Evolutionary conservation across 2,797 vertebrate genomes (phyloP), one percentile per base, ranked within the genome.

Genomic region (Pseudomugil gertrudae): DNA sequence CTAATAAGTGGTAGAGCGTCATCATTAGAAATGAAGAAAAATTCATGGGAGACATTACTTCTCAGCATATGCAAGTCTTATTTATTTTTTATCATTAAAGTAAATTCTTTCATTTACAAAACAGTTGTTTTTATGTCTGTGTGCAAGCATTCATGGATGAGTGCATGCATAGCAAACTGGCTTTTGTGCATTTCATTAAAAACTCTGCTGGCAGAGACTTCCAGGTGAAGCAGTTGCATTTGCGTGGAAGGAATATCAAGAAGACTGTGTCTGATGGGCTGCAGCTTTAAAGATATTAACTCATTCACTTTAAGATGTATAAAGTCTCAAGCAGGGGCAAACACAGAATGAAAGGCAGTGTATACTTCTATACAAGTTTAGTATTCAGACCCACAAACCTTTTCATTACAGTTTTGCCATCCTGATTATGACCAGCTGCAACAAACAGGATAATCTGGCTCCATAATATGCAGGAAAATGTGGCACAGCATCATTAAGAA

Each of bases 181-280:
- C 56, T 87, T 91, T 87, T 77, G 80, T 87, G 77, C 60, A 78
- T 72, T 84, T 87, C 84, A 90, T 90, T 93, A 84, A 69, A 90
- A 86, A 92, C 92, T 94, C 89, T 90, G 90, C 92, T 90, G 92
- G 92, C 90, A 89, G 77, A 79, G 88, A 83, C 86, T 83, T 76
- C 75, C 63, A 68, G 76, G 66, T 79, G 85, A 75, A 82, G 83
- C 78, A 83, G 81, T 77, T 50, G 43, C 56, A 60, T 74, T 67
- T 5, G 59, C 69, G 84, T 88, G 89, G 74, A 76, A 43, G 30
- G 90, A 91, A 92, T 92, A 90, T 78, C 78, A 86, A 88, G 71
- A 86, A 77, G 71, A 65, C 56, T 64, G 47, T 57, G 78, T 56
- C 69, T 55, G 77, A 87, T 80, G 83, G 84, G 84, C 80, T 86